Base-by-base conservation (phyloP, 1,140 invertebrate species). In the Cecropterus lyciades region DNA sequence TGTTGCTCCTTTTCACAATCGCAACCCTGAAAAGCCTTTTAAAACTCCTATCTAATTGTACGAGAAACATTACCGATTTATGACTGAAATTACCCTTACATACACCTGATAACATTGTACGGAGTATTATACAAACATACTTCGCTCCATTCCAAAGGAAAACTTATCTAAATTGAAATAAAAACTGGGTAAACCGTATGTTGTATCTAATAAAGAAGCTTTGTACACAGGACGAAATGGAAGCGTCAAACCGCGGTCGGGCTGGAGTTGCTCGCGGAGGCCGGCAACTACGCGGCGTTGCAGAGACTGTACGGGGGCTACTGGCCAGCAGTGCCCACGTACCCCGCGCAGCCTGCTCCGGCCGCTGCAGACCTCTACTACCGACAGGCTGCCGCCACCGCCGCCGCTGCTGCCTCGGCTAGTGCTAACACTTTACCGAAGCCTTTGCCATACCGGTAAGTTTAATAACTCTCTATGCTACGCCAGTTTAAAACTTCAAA, bases 201-300 rank as follows among this genome's bases (percentile, higher is more conserved):
- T 7, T 40, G n/a, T 40, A 9, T 13, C n/a, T 40, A n/a, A n/a
- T 49, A 1, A 49, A 49, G 24, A 20, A 1, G 10, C 14, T 80
- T 88, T 84, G 93, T 78, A 93, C 93, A 9, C 95, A 99, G 99
- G 93, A 99, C 99, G 79, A 99, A 99, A 94, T 99, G 99, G 99
- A 99, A 99, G 91, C 95, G 99, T 5, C 99, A 99, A 92, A 99
- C 98, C 1, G 98, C 98, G 0, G 98, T 99, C 0, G 98, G 98
- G 0, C 92, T 99, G 69, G 99, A 99, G 88, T 94, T 99, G 14
- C 92, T 99, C 57, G 97, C 98, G 0, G 99, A 99, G 87, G 98
- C 98, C 0, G 98, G 98, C 5, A 99, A 99, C 93, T 98, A 98
- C 88, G 98, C 98, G 0, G 98, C 98, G 1, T 97, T 99, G 70